A percentile compares a stretch with the other conserved stretches of the same genome.
Evolutionary conservation across 2,113 vertebrate species (phyloP).

Genomic region (Dascyllus trimaculatus): DNA sequence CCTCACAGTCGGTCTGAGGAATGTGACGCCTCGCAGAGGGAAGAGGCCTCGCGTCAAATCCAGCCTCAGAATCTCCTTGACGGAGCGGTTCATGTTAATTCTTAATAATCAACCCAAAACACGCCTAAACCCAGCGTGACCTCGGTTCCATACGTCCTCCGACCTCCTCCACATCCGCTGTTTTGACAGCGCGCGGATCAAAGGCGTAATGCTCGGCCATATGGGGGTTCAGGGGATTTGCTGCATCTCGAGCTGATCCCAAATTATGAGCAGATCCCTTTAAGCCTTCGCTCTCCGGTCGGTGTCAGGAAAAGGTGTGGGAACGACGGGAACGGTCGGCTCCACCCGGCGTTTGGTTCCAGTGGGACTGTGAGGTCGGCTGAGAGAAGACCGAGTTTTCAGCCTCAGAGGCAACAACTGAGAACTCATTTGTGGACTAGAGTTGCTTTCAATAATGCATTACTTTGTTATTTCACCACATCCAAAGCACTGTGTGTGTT

Average conservation of each 20-base stretch:
- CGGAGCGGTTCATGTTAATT: neutral
- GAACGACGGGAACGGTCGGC: neutral
- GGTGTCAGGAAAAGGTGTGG: neutral
- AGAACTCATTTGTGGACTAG: no score
- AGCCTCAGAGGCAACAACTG: no score
- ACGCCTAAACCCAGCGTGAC: neutral
- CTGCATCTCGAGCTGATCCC: conserved; percentile 48
- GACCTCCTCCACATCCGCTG: conserved; percentile 5
- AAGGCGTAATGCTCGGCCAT: conserved; percentile 26
- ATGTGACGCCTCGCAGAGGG: neutral
- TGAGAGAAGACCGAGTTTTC: no score
- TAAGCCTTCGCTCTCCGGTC: conserved; percentile 23
- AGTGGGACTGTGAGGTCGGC: neutral
- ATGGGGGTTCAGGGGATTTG: conserved; percentile 43
- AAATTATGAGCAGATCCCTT: conserved; percentile 36
- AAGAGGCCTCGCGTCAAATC: neutral
- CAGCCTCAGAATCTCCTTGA: accelerated
- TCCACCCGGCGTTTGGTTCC: neutral
- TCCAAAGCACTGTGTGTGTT: neutral
- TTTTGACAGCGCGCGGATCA: conserved; percentile 52
- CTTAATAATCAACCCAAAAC: conserved; percentile 7
- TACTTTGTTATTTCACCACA: no score
- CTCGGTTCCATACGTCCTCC: neutral
- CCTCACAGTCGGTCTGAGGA: neutral
- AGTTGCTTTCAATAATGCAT: no score